Conservation (phyloP, 2,888 invertebrate genomes). For the Hofmannophila pseudospretella region DNA sequence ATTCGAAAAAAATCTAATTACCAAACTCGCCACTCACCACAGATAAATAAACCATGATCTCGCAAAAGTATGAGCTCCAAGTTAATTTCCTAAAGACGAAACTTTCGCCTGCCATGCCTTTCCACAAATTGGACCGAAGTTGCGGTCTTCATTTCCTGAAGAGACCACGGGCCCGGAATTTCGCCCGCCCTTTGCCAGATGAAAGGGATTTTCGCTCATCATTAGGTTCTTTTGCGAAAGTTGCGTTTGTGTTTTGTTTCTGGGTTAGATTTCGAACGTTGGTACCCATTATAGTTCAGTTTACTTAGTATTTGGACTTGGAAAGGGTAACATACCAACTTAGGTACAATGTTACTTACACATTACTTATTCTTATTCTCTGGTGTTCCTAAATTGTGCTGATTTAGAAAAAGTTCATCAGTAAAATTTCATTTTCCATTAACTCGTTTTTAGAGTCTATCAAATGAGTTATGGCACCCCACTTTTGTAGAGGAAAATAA, state of each 20-base stretch:
- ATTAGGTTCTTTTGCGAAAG: slow-evolving; percentile 12
- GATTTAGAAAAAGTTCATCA: too few relatives aligned
- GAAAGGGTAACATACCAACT: too few relatives aligned
- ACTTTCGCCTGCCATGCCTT: slow-evolving; percentile 26
- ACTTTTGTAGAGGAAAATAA: too few relatives aligned
- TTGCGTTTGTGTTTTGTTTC: slow-evolving; percentile 11
- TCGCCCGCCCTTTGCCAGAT: slow-evolving; percentile 14
- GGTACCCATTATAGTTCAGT: too few relatives aligned
- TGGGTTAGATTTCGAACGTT: not conserved
- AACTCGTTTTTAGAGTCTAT: too few relatives aligned
- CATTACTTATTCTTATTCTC: too few relatives aligned
- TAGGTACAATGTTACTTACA: too few relatives aligned
- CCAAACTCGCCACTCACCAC: slow-evolving; percentile 6
- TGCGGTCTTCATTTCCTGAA: slow-evolving; percentile 58
- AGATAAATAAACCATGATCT: slow-evolving; percentile 35
- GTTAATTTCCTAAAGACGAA: slow-evolving; percentile 34
- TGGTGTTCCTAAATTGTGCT: too few relatives aligned
- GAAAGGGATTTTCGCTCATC: slow-evolving; percentile 13
- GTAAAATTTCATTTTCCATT: too few relatives aligned
- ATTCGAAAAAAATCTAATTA: slow-evolving; percentile 8
- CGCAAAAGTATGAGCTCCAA: slow-evolving; percentile 23
- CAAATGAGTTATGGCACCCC: too few relatives aligned
- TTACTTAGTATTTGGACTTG: too few relatives aligned
- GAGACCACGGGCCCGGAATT: slow-evolving; percentile 22
- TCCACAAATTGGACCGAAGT: slow-evolving; percentile 42